Evolutionary conservation across 2,888 invertebrate species (phyloP).

Genomic region (Schizotus pectinicornis): DNA sequence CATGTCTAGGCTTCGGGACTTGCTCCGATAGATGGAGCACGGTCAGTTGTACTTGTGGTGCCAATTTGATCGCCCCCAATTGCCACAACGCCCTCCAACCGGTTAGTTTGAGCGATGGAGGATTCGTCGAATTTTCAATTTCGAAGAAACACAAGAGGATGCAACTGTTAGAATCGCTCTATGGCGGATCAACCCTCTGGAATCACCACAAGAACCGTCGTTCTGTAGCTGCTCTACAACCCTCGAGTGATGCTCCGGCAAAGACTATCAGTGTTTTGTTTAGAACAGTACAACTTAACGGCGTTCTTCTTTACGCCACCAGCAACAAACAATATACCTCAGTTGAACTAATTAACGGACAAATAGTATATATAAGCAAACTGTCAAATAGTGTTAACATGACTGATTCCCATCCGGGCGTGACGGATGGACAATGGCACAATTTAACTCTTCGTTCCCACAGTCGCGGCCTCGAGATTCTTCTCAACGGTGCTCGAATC

Average conservation of each 20-base stretch:
- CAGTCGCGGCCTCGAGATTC: conserved; percentile 72
- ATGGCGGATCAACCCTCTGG: conserved; percentile 77
- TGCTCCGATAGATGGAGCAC: conserved; percentile 88
- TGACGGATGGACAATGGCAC: conserved; percentile 90
- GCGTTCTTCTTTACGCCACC: conserved; percentile 84
- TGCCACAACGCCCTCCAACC: conserved; percentile 81
- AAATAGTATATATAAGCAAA: conserved; percentile 80
- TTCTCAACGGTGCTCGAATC: conserved; percentile 72
- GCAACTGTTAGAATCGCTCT: conserved; percentile 82
- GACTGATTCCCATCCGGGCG: conserved; percentile 69
- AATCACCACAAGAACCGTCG: conserved; percentile 41
- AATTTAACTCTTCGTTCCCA: conserved; percentile 79
- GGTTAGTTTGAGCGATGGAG: conserved; percentile 78
- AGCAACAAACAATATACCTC: conserved; percentile 88
- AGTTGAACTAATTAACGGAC: conserved; percentile 78
- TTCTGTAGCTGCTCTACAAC: conserved; percentile 20
- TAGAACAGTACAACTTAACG: conserved; percentile 78
- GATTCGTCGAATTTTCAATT: conserved; percentile 77
- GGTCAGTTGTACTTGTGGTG: conserved; percentile 75
- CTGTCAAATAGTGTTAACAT: conserved; percentile 82
- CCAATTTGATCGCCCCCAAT: conserved; percentile 74
- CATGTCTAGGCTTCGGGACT: conserved; percentile 69
- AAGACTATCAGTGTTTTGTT: conserved; percentile 83
- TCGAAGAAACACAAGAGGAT: conserved; percentile 86
- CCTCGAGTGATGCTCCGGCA: conserved; percentile 57